phyloP scores from a whole-genome alignment of 2,888 invertebrate genomes.

The Hyles lineata region DNA sequence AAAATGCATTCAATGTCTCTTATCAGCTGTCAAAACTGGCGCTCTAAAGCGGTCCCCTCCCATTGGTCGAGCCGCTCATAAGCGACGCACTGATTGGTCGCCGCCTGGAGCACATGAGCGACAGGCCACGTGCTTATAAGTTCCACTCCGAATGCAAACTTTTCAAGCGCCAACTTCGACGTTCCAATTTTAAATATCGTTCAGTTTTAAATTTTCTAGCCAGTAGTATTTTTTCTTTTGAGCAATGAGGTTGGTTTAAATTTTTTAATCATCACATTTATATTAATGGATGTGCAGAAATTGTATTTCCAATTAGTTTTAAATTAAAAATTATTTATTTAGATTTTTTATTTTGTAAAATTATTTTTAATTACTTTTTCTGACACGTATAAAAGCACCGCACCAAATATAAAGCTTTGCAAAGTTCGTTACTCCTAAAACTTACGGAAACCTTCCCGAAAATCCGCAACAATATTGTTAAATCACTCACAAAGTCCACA shows the following conservation, averaged over 20 bases:
- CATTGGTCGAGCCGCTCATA: conserved; percentile 70
- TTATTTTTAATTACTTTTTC: background rate
- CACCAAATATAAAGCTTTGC: background rate
- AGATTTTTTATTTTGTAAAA: background rate
- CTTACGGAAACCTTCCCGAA: conserved; percentile 27
- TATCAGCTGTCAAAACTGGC: conserved; percentile 76
- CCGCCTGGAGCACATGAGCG: conserved; percentile 75
- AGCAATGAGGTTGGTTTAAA: background rate
- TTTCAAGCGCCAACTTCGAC: conserved; percentile 52
- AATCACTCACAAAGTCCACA: conserved; percentile 59
- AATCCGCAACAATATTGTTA: conserved; percentile 48
- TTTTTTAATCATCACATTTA: background rate
- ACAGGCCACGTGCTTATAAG: conserved; percentile 82
- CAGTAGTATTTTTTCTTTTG: background rate
- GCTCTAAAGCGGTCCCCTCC: conserved; percentile 71
- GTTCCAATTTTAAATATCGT: conserved; percentile 8
- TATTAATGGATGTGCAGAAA: background rate
- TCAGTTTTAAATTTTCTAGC: conserved; percentile 16
- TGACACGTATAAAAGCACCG: background rate
- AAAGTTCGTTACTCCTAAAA: conserved; percentile 16
- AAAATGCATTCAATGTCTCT: conserved; percentile 57
- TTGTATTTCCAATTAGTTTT: background rate
- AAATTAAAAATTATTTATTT: background rate
- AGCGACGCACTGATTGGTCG: conserved; percentile 77
- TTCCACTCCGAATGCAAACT: conserved; percentile 71